Evolutionary conservation across 1,140 invertebrate genomes (phyloP), one percentile per base, ranked within the genome.

Genomic region (Geopemphigus sp.): DNA sequence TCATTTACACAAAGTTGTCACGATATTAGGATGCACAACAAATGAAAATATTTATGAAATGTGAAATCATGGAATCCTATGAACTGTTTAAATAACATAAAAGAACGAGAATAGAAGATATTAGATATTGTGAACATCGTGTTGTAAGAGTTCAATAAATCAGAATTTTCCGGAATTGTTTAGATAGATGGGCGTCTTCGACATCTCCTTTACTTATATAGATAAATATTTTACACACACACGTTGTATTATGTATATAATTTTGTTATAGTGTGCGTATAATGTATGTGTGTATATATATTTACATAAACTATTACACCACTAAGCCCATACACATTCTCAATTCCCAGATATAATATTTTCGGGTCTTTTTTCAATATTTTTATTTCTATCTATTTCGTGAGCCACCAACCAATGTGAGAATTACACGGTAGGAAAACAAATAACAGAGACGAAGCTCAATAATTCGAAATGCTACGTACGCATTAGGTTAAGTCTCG

Each of bases 141-240:
- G 14, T 50, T 26, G 24, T 11, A 26, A 45, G 12, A 47, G 73
- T 29, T 78, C 73, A 47, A 78, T 78, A 78, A 63, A 78, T 78
- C 57, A 61, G 57, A 63, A 59, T 78, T 45, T 59, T 47, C 22
- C 39, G 45, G 57, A 78, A 47, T 61, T 61, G 73, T 78, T 61
- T 78, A 22, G 14, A 50, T 26, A 61, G 57, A 45, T 8, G 39
- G 50, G 4, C 56, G 19, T 59, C 45, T 70, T 70, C 24, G 50
- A 70, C 24, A 5, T 53, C 5, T 29, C 4, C 17, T 29, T 53
- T 19, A 29, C 15, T 19, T 11, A 8, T 22, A 70, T 15, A 17
- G 12, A 50, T 47, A 24, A 12, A 15, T 1, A 2, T 5, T 22
- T 6, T 24, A 17, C 3, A 1, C 26, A 39, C 32, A 39, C 32